Evolutionary conservation across 1,140 invertebrate genomes (phyloP), one percentile per base, ranked within the genome.

Genomic region (Polypedilum vanderplanki): DNA sequence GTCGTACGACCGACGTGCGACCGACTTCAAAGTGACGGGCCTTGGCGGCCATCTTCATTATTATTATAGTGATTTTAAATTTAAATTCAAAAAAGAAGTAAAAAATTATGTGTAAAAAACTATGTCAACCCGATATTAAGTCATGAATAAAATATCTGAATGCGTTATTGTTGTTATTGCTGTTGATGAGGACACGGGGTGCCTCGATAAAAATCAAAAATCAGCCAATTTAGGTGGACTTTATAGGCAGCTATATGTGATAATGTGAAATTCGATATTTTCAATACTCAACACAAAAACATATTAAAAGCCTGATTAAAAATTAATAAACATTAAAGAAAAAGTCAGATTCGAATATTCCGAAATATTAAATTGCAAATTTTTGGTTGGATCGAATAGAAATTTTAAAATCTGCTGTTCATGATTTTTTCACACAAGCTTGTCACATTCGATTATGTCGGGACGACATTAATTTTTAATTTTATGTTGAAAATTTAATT

Each of bases 391-490:
- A 12, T 57, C 46, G 12, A 12, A 57, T 57, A 57, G 46, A 12
- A 57, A 33, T 57, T 57, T 57, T 57, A 57, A 57, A 57, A 12
- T 57, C 46, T 57, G 46, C 46, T 57, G 46, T 57, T 57, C 46
- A 57, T 57, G 46, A 57, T 57, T 57, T 57, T 57, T 57, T 57
- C 46, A 57, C 46, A 57, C 46, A 57, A 57, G 46, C 46, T 57
- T 57, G 46, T 57, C 46, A 57, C 3, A 9, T 57, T 57, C 46
- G 12, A 57, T 57, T 57, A 57, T 57, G 12, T 57, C 46, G n/a
- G 10, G n/a, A 3, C 24, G 15, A 15, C n/a, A 57, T 57, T 57
- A 57, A 57, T 57, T 57, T 57, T 57, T 57, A 57, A 57, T 57
- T 57, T 57, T n/a, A n/a, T 57, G 46, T n/a, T 57, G 46, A 12